These are phyloP conservation scores for Sciaenops ocellatus DNA, from an alignment of 2,797 vertebrate genomes.

Conservation along the genomic window DNA sequence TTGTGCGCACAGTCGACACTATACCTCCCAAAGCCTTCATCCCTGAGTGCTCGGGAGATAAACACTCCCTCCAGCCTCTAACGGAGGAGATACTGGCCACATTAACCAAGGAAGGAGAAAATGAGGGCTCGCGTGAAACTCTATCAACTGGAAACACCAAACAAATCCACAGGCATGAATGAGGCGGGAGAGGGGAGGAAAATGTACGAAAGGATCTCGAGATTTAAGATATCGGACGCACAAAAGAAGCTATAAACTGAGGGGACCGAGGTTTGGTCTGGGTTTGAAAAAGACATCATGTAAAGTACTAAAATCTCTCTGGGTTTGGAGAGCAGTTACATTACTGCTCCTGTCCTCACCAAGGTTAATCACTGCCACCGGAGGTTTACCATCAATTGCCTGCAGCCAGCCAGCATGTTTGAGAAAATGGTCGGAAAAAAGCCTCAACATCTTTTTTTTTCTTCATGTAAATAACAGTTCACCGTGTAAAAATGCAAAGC, in stretches of 20 bases:
- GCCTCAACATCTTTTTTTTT: not conserved
- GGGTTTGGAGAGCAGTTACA: not conserved
- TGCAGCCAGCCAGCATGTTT: not conserved
- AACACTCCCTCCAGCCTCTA: conserved; percentile 56
- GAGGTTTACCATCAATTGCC: not conserved
- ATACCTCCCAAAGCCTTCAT: conserved; percentile 67
- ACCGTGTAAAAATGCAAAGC: not conserved
- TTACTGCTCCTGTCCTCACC: not conserved
- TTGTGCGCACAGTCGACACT: conserved; percentile 69
- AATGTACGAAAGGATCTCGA: not conserved
- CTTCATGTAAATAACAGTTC: too few relatives aligned
- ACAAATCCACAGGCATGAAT: conserved; percentile 54
- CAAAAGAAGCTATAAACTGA: conserved; percentile 14
- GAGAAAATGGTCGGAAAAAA: not conserved
- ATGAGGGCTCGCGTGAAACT: conserved; percentile 60
- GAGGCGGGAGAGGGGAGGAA: conserved; percentile 12
- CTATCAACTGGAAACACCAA: conserved; percentile 68
- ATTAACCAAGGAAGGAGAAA: conserved; percentile 55
- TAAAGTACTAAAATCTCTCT: conserved; percentile 6
- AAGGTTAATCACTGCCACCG: not conserved
- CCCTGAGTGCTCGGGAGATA: conserved; percentile 65
- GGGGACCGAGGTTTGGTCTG: conserved; percentile 13
- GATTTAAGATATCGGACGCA: conserved; percentile 28
- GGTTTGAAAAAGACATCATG: conserved; percentile 12
- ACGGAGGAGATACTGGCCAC: conserved; percentile 54